Evolutionary conservation across 1,140 invertebrate species (phyloP), one percentile per base, ranked within the genome.

Genomic region (Acromyrmex charruanus): DNA sequence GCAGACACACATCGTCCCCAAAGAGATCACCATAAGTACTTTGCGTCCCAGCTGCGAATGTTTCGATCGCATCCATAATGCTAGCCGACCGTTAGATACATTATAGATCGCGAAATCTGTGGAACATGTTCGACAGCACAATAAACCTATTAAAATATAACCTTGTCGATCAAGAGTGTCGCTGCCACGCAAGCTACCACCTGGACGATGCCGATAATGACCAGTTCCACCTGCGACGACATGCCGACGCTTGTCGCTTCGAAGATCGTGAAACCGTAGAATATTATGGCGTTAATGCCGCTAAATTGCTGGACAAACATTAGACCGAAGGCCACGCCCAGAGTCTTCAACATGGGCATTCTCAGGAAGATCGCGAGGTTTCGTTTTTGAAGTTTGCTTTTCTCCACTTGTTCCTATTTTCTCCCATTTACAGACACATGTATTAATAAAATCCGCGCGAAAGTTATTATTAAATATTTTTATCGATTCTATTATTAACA

Each of bases 221-320:
- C 96, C 59, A 96, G 93, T 18, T 94, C 91, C 5, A 94, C 28
- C 65, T 94, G 89, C 1, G 95, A 86, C 77, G 95, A 92, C 79
- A 72, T 49, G 18, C 66, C 66, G 6, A 94, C 93, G 31, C 95
- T 95, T 71, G 96, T 95, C 66, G 86, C 77, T 77, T 90, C 84
- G 92, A 97, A 97, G 66, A 97, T 96, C 69, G 92, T 92, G 31
- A 96, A 96, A 0, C 97, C 96, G 92, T 98, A 98, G 93, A 98
- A 98, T 88, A 98, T 97, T 18, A 98, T 97, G 5, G 97, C 97
- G 91, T 98, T 98, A 69, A 98, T 97, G 51, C 98, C 98, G 86
- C 97, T 97, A 63, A 98, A 95, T 93, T 98, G 96, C 88, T 97
- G 96, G 92, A 96, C 94, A 87, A 95, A 94, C 96, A 97, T 96